Percentiles rank a stretch among this genome's conserved stretches.
Evolutionary conservation across 2,113 vertebrate species (phyloP).

Genomic region (Nanorana parkeri): DNA sequence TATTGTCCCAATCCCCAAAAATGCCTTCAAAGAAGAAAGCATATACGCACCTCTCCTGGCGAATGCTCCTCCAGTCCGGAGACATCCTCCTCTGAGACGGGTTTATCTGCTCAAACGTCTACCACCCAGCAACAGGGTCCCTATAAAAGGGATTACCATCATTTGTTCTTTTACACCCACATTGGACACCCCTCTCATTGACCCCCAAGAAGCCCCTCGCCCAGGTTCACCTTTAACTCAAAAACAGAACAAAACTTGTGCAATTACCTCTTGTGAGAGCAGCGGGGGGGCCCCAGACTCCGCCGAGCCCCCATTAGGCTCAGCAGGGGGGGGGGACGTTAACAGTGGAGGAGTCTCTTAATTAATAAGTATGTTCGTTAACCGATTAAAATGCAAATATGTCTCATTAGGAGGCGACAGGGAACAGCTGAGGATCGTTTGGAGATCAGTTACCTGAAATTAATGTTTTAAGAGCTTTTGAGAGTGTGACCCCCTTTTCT

Average conservation of each 20-base stretch:
- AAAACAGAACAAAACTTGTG: neutral
- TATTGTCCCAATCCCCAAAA: too few species aligned
- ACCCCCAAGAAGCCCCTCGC: too few species aligned
- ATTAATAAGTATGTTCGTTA: conserved; percentile 32
- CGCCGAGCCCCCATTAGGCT: neutral
- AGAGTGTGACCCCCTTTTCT: neutral
- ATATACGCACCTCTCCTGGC: too few species aligned
- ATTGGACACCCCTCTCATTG: too few species aligned
- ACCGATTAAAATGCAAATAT: conserved; percentile 47
- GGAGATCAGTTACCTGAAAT: conserved; percentile 21
- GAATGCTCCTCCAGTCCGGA: too few species aligned
- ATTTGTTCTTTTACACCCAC: too few species aligned
- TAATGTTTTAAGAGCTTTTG: conserved; percentile 30
- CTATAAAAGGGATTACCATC: too few species aligned
- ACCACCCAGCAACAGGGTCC: too few species aligned
- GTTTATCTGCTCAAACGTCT: too few species aligned
- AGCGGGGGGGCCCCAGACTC: conserved; percentile 16
- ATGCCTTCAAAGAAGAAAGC: too few species aligned
- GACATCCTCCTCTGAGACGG: too few species aligned
- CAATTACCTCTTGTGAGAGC: neutral
- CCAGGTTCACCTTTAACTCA: too few species aligned
- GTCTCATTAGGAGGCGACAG: conserved; percentile 23
- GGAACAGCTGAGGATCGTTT: conserved; percentile 35
- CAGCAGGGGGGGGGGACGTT: conserved; percentile 11
- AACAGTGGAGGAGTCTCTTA: conserved; percentile 14